These are phyloP conservation scores for Nephrotoma flavescens DNA, from an alignment of 2,888 invertebrate species.

Conservation along the genomic window DNA sequence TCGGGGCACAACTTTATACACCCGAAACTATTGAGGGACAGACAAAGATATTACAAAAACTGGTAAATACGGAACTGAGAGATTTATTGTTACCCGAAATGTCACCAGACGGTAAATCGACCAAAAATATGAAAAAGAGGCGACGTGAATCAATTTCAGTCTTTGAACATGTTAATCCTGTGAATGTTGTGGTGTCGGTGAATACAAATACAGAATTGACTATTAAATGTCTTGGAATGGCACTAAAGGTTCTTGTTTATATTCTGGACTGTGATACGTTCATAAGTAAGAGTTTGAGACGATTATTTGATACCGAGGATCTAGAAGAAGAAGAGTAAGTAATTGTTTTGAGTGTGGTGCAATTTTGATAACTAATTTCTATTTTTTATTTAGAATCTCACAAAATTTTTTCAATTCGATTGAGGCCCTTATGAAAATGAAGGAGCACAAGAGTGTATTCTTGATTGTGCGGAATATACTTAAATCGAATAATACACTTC, in stretches of 20 bases:
- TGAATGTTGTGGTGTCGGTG: constrained; percentile 15
- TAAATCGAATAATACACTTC: constrained; percentile 20
- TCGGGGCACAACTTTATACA: constrained; percentile 21
- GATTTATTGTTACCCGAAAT: background rate
- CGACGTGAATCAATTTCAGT: constrained; percentile 26
- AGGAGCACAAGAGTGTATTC: constrained; percentile 26
- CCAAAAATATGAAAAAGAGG: constrained; percentile 8
- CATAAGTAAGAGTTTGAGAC: background rate
- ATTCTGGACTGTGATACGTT: background rate
- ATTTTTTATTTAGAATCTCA: constrained; percentile 7
- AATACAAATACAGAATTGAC: constrained; percentile 17
- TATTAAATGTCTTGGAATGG: constrained; percentile 23
- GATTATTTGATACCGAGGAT: background rate
- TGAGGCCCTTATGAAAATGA: constrained; percentile 25
- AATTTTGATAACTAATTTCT: background rate
- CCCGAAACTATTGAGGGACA: constrained; percentile 16
- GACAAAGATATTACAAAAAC: background rate
- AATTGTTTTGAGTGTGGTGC: background rate
- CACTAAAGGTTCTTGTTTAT: constrained; percentile 13
- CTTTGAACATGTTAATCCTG: constrained; percentile 21
- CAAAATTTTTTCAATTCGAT: constrained; percentile 24
- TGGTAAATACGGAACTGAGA: background rate
- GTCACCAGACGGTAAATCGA: background rate
- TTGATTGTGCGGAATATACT: constrained; percentile 23
- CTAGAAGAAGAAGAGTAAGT: background rate